phyloP scores from a whole-genome alignment of 2,113 vertebrate genomes.

The Rhea pennata region DNA sequence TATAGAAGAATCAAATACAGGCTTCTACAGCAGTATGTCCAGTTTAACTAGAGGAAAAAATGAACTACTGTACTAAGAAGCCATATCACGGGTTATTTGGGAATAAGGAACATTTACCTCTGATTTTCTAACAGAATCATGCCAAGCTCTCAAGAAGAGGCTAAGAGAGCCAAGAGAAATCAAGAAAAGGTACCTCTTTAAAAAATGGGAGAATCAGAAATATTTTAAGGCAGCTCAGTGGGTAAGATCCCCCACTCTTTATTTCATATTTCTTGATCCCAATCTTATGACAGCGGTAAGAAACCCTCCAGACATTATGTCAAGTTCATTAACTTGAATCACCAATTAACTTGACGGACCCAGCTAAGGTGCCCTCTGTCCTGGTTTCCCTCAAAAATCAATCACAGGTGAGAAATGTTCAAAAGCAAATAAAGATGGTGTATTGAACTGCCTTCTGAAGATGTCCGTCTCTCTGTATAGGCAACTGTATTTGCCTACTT shows the following conservation, averaged over 20 bases:
- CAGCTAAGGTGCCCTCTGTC: background rate
- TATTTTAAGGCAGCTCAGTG: background rate
- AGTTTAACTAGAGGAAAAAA: background rate
- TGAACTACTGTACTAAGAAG: background rate
- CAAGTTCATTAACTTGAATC: background rate
- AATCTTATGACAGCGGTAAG: background rate
- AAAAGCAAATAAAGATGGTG: background rate
- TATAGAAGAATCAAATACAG: background rate
- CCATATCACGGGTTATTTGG: background rate
- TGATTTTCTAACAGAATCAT: background rate
- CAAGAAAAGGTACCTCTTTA: background rate
- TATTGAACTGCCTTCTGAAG: background rate
- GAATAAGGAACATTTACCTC: background rate
- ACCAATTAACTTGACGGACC: background rate
- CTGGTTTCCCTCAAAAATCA: background rate
- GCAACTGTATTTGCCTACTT: no score
- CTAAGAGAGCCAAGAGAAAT: no score
- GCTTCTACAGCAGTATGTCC: background rate
- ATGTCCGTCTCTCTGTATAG: background rate
- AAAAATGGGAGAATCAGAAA: background rate
- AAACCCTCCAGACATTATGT: background rate
- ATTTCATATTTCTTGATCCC: background rate
- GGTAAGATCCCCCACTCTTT: background rate
- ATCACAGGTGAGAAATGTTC: background rate
- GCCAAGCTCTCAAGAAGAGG: background rate